Conservation (phyloP, 2,797 vertebrate species). For the Iguana delicatissima region DNA sequence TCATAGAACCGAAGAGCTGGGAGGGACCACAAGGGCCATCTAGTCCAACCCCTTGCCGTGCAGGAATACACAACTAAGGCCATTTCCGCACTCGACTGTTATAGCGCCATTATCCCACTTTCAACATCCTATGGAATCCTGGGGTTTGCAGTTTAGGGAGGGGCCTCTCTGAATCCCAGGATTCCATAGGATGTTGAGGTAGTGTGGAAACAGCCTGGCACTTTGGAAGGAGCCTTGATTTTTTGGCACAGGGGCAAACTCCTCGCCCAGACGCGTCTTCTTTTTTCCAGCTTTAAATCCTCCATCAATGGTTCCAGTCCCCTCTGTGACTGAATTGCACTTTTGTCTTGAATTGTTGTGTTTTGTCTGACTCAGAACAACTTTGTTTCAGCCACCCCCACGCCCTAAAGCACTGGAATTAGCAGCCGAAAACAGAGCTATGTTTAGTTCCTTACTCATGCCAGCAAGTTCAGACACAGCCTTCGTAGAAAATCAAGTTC, state of each 20-base stretch:
- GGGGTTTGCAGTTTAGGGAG: too few species aligned
- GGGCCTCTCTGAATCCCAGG: too few species aligned
- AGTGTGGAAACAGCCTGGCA: too few species aligned
- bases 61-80: too few species aligned
- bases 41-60: too few species aligned
- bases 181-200: too few species aligned
- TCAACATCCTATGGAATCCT: too few species aligned
- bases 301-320: background rate
- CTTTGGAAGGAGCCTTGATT: background rate
- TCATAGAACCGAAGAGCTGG: too few species aligned
- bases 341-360: background rate
- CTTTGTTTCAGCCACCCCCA: constrained; percentile 50
- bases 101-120: too few species aligned
- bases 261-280: background rate
- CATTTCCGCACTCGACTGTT: too few species aligned
- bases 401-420: background rate
- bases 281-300: constrained; percentile 3
- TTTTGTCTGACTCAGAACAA: constrained; percentile 47
- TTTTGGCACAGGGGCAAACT: background rate
- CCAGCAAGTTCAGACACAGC: constrained; percentile 44
- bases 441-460: background rate
- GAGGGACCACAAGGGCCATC: too few species aligned
- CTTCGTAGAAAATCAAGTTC: background rate
- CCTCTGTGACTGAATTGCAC: background rate
- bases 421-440: background rate